Evolutionary conservation across 2,888 invertebrate genomes (phyloP), one percentile per base, ranked within the genome.

Genomic region (Tachina grossa): DNA sequence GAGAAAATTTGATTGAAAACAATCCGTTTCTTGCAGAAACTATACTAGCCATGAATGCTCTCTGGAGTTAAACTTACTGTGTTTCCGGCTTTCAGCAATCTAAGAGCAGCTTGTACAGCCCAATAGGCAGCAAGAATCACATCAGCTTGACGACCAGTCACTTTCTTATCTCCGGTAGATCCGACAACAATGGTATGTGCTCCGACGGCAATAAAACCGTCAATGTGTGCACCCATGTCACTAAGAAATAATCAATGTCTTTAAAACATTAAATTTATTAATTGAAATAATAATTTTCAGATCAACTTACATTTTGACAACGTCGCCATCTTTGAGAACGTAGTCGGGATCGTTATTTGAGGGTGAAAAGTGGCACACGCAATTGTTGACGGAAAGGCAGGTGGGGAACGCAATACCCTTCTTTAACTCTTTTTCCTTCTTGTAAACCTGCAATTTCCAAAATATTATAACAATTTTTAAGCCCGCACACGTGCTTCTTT

Each of bases 391-490:
- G 22, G 99, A 99, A 87, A 99, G 95, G 94, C 99, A 99, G 84
- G 99, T 99, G 77, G 99, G 99, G 93, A 99, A 99, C 55, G 99
- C 99, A 91, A 99, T 97, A 89, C 98, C 99, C 94, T 99, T 99
- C 93, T 98, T 98, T 89, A 99, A 94, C 88, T 99, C 98, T 92
- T 99, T 99, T 92, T 99, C 98, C 92, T 98, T 99, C 94, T 99
- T 99, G 94, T 98, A 99, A 87, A 93, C 92, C 93, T 93, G 45
- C 41, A 77, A 80, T 19, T 41, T 16, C 71, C 43, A 43, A 14
- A 31, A 45, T n/a, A 43, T 45, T 11, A 5, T 47, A 59, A 11
- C 14, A 31, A 31, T 31, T 31, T 13, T 39, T 53, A 47, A n/a
- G 39, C 31, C 22, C 19, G 11, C 0, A 31, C 31, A 31, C 31